Evolutionary conservation across 2,797 vertebrate genomes (phyloP), one percentile per base, ranked within the genome.

Genomic region (Hybognathus amarus): DNA sequence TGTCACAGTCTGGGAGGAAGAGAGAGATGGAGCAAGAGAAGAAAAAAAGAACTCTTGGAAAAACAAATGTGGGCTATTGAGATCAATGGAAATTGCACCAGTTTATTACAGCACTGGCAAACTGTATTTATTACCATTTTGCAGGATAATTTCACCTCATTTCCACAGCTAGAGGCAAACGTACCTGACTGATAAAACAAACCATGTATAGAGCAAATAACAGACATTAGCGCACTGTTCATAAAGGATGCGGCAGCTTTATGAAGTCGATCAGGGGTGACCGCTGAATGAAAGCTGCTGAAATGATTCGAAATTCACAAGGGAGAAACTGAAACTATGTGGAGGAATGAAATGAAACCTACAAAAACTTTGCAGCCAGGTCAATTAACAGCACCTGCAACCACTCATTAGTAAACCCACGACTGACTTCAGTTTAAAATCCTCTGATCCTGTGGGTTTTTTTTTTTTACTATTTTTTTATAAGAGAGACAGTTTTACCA

Each of bases 151-250:
- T 75, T 20, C 5, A 66, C 33, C 36, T 76, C 11, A 9, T 11
- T 66, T 75, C 33, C 47, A 82, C 36, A 75, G 36, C n/a, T 38
- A 42, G 61, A 76, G 45, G 80, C 71, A 76, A 82, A 82, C 76
- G n/a, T 40, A 22, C 33, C 24, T 2, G 12, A 67, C 33, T 56
- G 45, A 30, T 56, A 64, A 38, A 66, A 18, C 6, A 30, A 36
- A 50, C 38, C 9, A 9, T 2, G 27, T 7, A 17, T 24, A 33
- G 12, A 42, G 54, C 30, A 75, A 54, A 54, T 17, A 61, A 76
- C 18, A 56, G 33, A 54, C 36, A 30, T 75, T 76, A 82, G 11
- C 6, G 2, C 5, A 20, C 6, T 18, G 3, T 52, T 47, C 38
- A 11, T n/a, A 18, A 81, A 33, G 36, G 8, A 73, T 11, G 45